Base-by-base conservation (phyloP, 2,797 vertebrate genomes). In the Enteromius viviparus region DNA sequence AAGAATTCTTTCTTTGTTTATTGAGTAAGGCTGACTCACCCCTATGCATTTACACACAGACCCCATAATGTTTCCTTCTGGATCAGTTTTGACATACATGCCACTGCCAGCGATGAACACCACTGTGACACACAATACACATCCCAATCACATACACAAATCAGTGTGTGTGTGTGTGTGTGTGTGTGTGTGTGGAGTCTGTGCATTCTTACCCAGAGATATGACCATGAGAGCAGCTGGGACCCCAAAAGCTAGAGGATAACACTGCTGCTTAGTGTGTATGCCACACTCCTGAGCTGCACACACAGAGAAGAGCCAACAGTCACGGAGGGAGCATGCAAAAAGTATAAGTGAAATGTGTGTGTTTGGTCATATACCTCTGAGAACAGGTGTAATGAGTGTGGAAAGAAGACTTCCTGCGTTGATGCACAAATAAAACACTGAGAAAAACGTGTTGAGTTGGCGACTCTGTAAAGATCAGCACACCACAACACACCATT, bases 361-460 rank as follows among this genome's bases (percentile, higher is more conserved):
- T 34, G 21, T 74, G 45, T 23, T 19, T 14, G 7, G 10, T 34
- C 1, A 1, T 32, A 17, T 81, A 87, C 97, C 97, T 97, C 96
- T 95, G 83, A 99, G 94, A 49, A 93, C 92, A 12, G 98, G 97
- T 0, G 98, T 99, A 89, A 99, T 92, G 83, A 99, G 92, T 3
- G 97, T 99, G 14, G 98, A 99, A 8, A 99, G 76, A 74, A 99
- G 94, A 92, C 97, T 99, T 84, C 97, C 98, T 78, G 94, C 96
- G 70, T 99, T 99, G 89, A 99, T 96, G 84, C 97, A 94, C 87
- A 99, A 90, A 88, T 99, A 99, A 92, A 98, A 99, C 11, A 99
- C 95, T 42, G 98, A 99, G 91, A 99, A 99, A 92, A 99, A 99
- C 0, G 91, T 94, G 79, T 92, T 94, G 87, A 97, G 95, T 92